Evolutionary conservation across 2,113 vertebrate species (phyloP), one percentile per base, ranked within the genome.

Genomic region (Dicentrarchus labrax): DNA sequence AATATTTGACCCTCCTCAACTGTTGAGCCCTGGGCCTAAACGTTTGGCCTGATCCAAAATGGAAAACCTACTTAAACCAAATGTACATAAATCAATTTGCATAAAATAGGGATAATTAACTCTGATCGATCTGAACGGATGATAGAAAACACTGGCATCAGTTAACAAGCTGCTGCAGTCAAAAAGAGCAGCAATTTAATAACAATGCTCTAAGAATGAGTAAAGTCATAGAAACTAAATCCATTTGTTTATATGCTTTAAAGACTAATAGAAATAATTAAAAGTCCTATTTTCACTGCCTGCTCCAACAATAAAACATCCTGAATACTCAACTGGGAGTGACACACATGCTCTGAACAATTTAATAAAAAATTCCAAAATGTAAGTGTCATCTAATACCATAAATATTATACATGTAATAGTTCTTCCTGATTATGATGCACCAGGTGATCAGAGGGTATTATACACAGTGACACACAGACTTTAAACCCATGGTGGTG

Each of bases 231-330:
- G 21, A 72, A 50, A 73, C 4, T 60, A 47, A 21, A 50, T 61
- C 2, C 60, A 61, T 60, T 69, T 51, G 12, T 67, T 57, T 47
- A 59, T 38, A 50, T 11, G 24, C 62, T 47, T 47, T 17, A 38
- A 16, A 47, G 71, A 21, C 54, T 73, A 48, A 61, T 50, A 61
- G 24, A 38, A 60, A 73, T 54, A 36, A 47, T 47, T 38, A 22
- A n/a, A 79, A 53, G 11, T n/a, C 22, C 8, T 53, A 71, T 30
- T 59, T 59, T 72, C 22, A 72, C 5, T 0, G 1, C 22, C 21
- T 48, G 17, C n/a, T 57, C 8, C 4, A 43, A 24, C 38, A 17
- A 56, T 72, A 11, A 45, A 59, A 45, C 8, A 19, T 30, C 21
- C 16, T 48, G 54, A 30, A 30, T 36, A 5, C 22, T 45, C 12